Base-by-base conservation (phyloP, 2,797 vertebrate genomes). In the Amniataba percoides region DNA sequence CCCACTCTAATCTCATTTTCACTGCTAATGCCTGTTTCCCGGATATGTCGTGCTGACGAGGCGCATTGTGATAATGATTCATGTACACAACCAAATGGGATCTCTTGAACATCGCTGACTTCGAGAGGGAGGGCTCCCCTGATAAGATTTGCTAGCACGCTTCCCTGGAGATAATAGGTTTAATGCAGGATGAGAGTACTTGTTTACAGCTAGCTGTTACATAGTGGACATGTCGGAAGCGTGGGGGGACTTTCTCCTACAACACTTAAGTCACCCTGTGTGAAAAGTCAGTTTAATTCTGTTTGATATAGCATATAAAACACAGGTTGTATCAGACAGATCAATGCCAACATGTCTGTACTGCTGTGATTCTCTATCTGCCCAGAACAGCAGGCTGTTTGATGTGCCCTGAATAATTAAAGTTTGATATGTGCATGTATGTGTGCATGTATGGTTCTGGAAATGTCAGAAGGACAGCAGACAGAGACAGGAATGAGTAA, bases 1-100 rank as follows among this genome's bases (percentile, higher is more conserved):
- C 56, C 48, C 72, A 59, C 74, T 84, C 80, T 90, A 86, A 93
- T 93, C 87, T 88, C 60, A 86, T 92, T 94, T 91, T 69, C 49
- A 53, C 82, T 55, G 65, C 71, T 88, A 88, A 90, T 87, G 83
- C 86, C 53, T 51, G 58, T 86, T 85, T 87, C 82, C 81, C 42
- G 74, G 78, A 89, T 78, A 86, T 85, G 81, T 72, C 83, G 69
- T 77, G 83, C 83, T 88, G 90, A 92, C 83, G 83, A 77, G 71
- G 71, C 68, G 42, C 61, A 81, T 88, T 86, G 74, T 78, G 82
- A 87, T 91, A 88, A 91, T 93, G 80, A 93, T 89, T 94, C 90
- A 82, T 91, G 85, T 85, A 88, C 81, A 86, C 81, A 84, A 81
- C 81, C 83, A 87, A 92, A 92, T 88, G 78, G 75, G 73, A 91